Evolutionary conservation across 2,113 vertebrate species (phyloP).

Genomic region (Picathartes gymnocephalus): DNA sequence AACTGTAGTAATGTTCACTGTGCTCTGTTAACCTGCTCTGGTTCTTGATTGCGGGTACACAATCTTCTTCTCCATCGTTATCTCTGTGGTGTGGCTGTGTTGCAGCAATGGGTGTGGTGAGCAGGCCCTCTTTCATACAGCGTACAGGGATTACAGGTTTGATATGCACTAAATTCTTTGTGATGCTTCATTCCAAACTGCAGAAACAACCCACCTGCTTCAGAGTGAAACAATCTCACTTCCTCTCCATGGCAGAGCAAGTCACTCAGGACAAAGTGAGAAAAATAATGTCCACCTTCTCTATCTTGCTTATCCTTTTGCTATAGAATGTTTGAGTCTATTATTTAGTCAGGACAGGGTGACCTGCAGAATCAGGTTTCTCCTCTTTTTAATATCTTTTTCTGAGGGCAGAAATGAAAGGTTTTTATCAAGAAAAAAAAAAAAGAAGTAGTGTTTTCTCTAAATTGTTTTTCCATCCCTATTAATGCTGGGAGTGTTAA

Average conservation of each 20-base stretch:
- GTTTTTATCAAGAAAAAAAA: background rate
- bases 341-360: background rate
- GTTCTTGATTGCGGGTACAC: background rate
- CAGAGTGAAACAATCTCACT: background rate
- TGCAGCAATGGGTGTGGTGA: background rate
- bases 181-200: background rate
- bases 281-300: background rate
- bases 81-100: background rate
- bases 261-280: background rate
- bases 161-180: background rate
- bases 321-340: background rate
- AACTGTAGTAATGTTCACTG: background rate
- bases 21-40: background rate
- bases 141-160: background rate
- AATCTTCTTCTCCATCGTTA: rapidly evolving
- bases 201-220: background rate
- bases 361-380: background rate
- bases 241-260: background rate
- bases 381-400: background rate
- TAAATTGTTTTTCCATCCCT: background rate
- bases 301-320: background rate
- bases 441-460: background rate
- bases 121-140: background rate
- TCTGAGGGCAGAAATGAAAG: background rate
- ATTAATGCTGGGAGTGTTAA: background rate